Percentiles rank a stretch among this genome's conserved stretches.
phyloP scores from a whole-genome alignment of 2,888 invertebrate species.

The Drosophila lacicola region DNA sequence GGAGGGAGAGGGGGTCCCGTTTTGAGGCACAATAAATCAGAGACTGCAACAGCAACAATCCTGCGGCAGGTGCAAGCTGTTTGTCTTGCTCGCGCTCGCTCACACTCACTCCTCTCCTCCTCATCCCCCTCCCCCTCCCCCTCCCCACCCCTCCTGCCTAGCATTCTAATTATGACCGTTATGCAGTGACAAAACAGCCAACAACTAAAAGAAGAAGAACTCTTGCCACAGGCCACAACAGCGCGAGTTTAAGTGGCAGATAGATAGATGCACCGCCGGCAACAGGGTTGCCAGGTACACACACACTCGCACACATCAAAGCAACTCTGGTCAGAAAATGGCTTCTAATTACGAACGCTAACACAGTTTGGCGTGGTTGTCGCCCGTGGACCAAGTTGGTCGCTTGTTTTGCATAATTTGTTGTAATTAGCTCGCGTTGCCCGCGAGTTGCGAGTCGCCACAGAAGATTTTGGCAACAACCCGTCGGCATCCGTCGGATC shows the following conservation, averaged over 20 bases:
- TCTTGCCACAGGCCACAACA: conserved; percentile 28
- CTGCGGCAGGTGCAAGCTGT: conserved; percentile 47
- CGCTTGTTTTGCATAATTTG: conserved; percentile 66
- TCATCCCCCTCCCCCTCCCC: not conserved
- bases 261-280: conserved; percentile 9
- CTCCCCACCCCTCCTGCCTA: not conserved
- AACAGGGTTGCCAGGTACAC: conserved; percentile 35
- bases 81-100: not conserved
- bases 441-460: conserved; percentile 1
- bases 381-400: conserved; percentile 1
- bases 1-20: not conserved
- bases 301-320: conserved; percentile 43
- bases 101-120: conserved; percentile 10
- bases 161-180: conserved; percentile 68
- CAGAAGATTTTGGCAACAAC: too few relatives aligned
- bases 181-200: conserved; percentile 52
- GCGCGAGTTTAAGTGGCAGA: not conserved
- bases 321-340: conserved; percentile 56
- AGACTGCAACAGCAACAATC: conserved; percentile 21
- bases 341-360: conserved; percentile 65
- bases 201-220: conserved; percentile 11
- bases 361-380: conserved; percentile 21
- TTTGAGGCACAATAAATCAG: conserved; percentile 47
- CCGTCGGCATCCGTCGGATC: too few relatives aligned
- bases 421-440: conserved; percentile 61